Evolutionary conservation across 53 echinoderm and acorn worm genomes (phyloP).

Genomic region (Patiria pectinifera): DNA sequence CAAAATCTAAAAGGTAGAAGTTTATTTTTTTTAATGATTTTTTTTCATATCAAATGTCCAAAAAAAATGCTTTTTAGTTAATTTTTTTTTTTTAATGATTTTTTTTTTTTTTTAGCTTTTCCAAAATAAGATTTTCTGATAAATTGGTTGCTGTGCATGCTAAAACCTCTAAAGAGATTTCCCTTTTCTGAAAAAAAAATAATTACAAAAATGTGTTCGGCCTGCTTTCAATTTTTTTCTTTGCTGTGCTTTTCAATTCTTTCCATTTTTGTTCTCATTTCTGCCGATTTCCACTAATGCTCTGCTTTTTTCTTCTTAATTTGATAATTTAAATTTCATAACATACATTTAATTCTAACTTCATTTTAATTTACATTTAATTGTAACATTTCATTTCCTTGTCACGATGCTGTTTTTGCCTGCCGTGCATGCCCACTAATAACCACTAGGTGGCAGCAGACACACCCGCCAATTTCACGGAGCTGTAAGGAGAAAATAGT

Average conservation of each 20-base stretch:
- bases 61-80: not conserved
- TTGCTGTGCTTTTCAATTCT: not conserved
- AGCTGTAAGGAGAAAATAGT: too few relatives aligned
- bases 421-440: not conserved
- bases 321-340: not conserved
- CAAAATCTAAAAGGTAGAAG: constrained; percentile 33
- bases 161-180: not conserved
- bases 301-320: not conserved
- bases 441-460: not conserved
- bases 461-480: not conserved
- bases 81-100: not conserved
- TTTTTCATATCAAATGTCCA: not conserved
- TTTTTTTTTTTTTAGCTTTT: not conserved
- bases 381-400: not conserved
- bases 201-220: not conserved
- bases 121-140: too few relatives aligned
- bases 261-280: not conserved
- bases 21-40: not conserved
- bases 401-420: not conserved
- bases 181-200: not conserved
- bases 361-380: not conserved
- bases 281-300: not conserved
- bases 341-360: not conserved
- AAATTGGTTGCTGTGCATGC: constrained; percentile 10
- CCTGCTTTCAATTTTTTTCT: not conserved